phyloP scores from a whole-genome alignment of 2,888 invertebrate genomes.

The Punctoribates punctum region DNA sequence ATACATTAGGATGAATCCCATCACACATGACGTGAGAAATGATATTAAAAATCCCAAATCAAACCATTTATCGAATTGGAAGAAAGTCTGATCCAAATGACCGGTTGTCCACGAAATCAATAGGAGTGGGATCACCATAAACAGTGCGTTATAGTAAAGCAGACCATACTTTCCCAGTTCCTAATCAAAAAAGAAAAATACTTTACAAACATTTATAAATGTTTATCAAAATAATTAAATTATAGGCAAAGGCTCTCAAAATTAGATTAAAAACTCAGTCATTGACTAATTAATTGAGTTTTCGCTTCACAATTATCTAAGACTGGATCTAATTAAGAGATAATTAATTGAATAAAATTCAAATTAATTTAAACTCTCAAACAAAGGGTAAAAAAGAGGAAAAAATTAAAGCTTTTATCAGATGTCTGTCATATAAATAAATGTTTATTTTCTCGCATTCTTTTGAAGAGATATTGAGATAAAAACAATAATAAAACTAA shows the following conservation, averaged over 20 bases:
- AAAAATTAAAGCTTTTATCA: background rate
- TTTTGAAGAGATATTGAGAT: background rate
- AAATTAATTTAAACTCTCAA: background rate
- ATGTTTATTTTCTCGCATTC: slow-evolving; percentile 9
- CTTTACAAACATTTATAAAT: slow-evolving; percentile 13
- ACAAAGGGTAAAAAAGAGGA: background rate
- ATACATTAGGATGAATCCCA: slow-evolving; percentile 94
- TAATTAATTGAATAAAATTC: too few species aligned
- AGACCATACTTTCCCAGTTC: slow-evolving; percentile 88
- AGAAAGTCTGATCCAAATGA: slow-evolving; percentile 64
- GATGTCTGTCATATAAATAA: slow-evolving; percentile 6
- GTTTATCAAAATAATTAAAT: slow-evolving; percentile 11
- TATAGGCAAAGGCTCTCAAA: background rate
- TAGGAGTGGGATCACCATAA: slow-evolving; percentile 75
- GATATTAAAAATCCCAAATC: slow-evolving; percentile 71
- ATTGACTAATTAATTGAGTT: background rate
- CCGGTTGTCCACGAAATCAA: slow-evolving; percentile 70
- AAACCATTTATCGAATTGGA: slow-evolving; percentile 68
- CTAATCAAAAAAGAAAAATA: slow-evolving; percentile 52
- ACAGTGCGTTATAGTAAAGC: slow-evolving; percentile 85
- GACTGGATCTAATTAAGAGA: too few species aligned
- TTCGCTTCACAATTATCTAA: too few species aligned
- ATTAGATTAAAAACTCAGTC: background rate
- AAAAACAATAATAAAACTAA: slow-evolving; percentile 19
- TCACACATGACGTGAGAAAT: slow-evolving; percentile 83